Conservation (phyloP, 2,888 invertebrate species). For the Lamellibrachia satsuma region DNA sequence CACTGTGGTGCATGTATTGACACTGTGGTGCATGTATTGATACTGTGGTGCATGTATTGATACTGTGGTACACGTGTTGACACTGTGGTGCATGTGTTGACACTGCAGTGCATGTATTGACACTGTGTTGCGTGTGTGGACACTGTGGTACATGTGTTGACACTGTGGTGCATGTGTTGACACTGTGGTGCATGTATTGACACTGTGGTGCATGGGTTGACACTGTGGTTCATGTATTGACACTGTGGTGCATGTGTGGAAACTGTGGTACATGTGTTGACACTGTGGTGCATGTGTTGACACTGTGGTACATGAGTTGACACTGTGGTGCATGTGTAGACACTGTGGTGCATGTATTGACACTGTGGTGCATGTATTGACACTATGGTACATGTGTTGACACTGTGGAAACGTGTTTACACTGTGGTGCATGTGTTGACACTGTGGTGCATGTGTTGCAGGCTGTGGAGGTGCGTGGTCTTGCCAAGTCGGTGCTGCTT, state of each 20-base stretch:
- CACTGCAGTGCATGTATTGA: too few species aligned
- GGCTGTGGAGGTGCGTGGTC: constrained; percentile 65
- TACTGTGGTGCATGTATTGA: too few species aligned
- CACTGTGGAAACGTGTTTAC: background rate
- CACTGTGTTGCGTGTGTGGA: too few species aligned
- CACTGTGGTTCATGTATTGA: background rate
- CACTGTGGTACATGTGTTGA: too few species aligned
- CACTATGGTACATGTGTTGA: background rate
- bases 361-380: background rate
- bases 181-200: background rate
- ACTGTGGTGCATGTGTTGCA: constrained; percentile 40
- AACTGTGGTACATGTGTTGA: background rate
- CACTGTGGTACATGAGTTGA: background rate
- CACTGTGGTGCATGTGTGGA: background rate
- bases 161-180: background rate
- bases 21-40: too few species aligned
- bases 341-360: too few species aligned
- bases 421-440: background rate
- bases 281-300: background rate
- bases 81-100: too few species aligned
- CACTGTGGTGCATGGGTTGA: background rate
- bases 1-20: too few species aligned
- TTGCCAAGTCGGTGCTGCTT: constrained; percentile 64
- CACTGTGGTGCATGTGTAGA: background rate
- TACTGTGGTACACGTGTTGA: too few species aligned